Evolutionary conservation across 2,797 vertebrate species (phyloP), one percentile per base, ranked within the genome.

Genomic region (Lithobates sylvaticus): DNA sequence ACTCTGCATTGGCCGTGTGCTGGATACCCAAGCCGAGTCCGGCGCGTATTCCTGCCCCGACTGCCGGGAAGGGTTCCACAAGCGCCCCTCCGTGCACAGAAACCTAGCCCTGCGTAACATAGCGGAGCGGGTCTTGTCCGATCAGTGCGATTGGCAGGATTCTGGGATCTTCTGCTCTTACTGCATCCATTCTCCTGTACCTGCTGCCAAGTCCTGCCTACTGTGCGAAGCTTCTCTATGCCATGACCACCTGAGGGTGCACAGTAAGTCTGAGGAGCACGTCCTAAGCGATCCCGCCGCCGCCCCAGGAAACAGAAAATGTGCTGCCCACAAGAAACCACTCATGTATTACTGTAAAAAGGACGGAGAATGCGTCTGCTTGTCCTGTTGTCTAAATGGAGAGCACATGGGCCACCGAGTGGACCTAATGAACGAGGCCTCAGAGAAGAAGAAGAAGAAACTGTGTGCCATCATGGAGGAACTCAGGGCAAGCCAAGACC

Each of bases 181-280:
- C 16, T 95, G 94, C 18, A 58, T 79, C 1, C 8, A 69, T 6
- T 36, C 29, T 13, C 74, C 32, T 12, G 23, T 61, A 0, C 42
- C 26, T 0, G 94, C 94, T 0, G 91, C 90, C 81, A 95, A 93
- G 88, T 92, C 89, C 26, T 96, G 95, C 80, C 89, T 94, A 78
- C 92, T 89, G 76, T 95, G 95, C 10, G 92, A 95, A 76, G 93
- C 91, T 82, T 93, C 94, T 0, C 68, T 95, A 75, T 95, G 94
- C 72, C 81, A 88, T 18, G 87, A 91, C 21, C 94, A 95, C 85
- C 90, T 95, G 3, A 90, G 92, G 84, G 88, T 21, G 26, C 95
- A 95, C 86, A 85, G 90, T 0, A 91, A 93, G 76, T 92, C 86
- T 78, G 90, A 91, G 47, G 1, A 5, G 0, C 94, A 95, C 58